Conservation (phyloP, 2,113 vertebrate species). For the Phaethornis superciliosus region DNA sequence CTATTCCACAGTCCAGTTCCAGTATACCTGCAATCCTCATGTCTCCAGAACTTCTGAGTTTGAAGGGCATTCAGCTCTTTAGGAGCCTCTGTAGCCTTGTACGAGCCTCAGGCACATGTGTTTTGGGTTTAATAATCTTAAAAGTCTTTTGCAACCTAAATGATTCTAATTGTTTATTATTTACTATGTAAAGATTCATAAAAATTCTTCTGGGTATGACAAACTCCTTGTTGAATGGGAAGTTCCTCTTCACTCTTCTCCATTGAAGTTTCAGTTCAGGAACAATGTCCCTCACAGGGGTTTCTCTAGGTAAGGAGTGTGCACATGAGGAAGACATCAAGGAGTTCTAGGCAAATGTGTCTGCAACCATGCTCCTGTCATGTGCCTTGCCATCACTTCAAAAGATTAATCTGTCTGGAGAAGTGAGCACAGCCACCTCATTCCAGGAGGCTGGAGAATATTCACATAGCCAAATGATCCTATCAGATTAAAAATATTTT, state of each 20-base stretch:
- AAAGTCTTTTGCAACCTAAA: background rate
- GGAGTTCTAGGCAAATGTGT: background rate
- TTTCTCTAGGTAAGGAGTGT: background rate
- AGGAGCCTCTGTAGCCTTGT: background rate
- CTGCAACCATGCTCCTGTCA: background rate
- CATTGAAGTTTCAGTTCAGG: background rate
- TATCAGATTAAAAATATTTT: background rate
- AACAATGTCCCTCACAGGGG: background rate
- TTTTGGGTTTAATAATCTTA: background rate
- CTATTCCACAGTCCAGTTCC: background rate
- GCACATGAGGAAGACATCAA: background rate
- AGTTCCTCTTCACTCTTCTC: background rate
- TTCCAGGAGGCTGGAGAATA: background rate
- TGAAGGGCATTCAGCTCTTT: background rate
- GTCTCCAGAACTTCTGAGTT: background rate
- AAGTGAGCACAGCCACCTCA: background rate
- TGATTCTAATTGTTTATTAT: background rate
- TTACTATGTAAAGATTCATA: background rate
- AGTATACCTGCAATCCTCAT: background rate
- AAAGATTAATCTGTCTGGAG: background rate
- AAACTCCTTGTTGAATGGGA: background rate
- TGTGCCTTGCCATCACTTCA: background rate
- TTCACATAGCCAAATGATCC: background rate
- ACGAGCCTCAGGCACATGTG: background rate
- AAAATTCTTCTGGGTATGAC: background rate